A percentile compares a stretch with the other conserved stretches of the same genome.
Conservation (phyloP, 2,113 vertebrate species). For the Stomatorhinus ivindoensis region DNA sequence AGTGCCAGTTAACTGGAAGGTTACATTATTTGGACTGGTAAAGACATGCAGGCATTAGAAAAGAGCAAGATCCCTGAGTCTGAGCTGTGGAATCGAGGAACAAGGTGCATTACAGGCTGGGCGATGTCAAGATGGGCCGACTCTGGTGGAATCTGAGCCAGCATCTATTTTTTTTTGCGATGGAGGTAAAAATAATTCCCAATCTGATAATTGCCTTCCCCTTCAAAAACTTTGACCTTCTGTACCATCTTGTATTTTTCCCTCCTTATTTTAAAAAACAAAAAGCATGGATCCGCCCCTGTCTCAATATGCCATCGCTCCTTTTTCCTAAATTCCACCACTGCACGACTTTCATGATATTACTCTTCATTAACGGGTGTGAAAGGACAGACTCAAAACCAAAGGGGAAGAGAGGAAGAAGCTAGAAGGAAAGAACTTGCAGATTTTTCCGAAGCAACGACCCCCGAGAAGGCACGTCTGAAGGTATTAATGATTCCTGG, state of each 20-base stretch:
- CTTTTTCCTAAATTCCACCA: constrained; percentile 16
- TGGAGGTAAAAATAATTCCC: not conserved
- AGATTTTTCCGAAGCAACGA: not conserved
- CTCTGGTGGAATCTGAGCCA: not conserved
- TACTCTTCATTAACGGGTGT: constrained; percentile 22
- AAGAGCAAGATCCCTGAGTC: not conserved
- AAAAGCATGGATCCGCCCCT: constrained; percentile 36
- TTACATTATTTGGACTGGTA: not conserved
- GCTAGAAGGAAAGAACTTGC: not conserved
- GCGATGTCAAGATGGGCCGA: not conserved
- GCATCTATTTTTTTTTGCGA: not conserved
- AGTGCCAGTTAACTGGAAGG: not conserved
- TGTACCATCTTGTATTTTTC: not conserved
- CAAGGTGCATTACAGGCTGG: not conserved
- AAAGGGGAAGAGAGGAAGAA: not conserved
- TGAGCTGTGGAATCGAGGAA: not conserved
- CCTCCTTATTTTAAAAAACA: not conserved
- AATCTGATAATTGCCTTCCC: constrained; percentile 8
- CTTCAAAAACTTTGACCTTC: constrained; percentile 1
- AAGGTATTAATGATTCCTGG: not conserved
- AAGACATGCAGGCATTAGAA: not conserved
- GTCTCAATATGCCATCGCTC: constrained; percentile 11
- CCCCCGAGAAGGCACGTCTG: constrained; percentile 9
- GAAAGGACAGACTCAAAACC: constrained; percentile 14
- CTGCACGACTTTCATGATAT: constrained; percentile 24